These are phyloP conservation scores for Acanthis flammea DNA, from an alignment of 2,797 vertebrate species.

Conservation along the genomic window DNA sequence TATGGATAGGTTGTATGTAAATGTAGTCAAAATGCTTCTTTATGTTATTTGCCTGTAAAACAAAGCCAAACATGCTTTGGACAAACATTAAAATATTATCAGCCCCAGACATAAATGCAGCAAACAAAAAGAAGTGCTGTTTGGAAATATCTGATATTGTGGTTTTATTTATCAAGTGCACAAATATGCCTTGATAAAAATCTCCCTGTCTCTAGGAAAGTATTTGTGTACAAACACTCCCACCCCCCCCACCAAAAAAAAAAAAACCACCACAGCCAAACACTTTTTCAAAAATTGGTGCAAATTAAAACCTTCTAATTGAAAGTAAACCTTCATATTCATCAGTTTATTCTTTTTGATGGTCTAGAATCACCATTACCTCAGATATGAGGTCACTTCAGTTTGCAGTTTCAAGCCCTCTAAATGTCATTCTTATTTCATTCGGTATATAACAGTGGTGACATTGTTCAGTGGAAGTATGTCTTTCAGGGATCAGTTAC, in stretches of 20 bases:
- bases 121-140: background rate
- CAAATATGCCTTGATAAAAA: background rate
- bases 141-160: background rate
- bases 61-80: background rate
- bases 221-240: background rate
- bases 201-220: background rate
- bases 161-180: background rate
- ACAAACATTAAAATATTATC: background rate
- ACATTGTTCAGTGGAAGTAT: background rate
- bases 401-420: background rate
- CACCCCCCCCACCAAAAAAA: fast-evolving
- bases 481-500: slow-evolving; percentile 48
- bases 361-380: background rate
- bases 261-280: background rate
- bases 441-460: background rate
- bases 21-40: slow-evolving; percentile 1
- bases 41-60: background rate
- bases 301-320: background rate
- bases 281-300: background rate
- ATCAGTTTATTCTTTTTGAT: background rate
- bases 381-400: background rate
- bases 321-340: background rate
- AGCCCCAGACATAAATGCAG: background rate
- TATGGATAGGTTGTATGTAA: background rate
- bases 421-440: background rate